phyloP scores from a whole-genome alignment of 2,113 vertebrate species.

The Neodontobutis hainanensis region DNA sequence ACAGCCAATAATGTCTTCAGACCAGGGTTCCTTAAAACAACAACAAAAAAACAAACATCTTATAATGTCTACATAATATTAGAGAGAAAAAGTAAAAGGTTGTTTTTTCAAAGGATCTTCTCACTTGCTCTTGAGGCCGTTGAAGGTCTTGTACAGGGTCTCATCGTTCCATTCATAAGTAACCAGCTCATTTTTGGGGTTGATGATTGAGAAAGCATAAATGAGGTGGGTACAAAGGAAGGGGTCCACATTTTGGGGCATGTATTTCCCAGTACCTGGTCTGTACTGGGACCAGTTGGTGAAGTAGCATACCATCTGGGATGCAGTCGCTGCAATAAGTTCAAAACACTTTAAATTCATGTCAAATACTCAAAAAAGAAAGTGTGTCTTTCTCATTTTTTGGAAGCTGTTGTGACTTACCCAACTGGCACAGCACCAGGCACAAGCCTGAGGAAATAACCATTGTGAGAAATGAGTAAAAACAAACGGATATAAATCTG shows the following conservation, averaged over 20 bases:
- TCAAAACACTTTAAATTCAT: background rate
- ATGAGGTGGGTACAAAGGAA: constrained; percentile 83
- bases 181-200: constrained; percentile 78
- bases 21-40: constrained; percentile 76
- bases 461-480: background rate
- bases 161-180: constrained; percentile 86
- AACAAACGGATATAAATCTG: no score
- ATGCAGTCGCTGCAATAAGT: constrained; percentile 50
- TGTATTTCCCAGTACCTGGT: constrained; percentile 75
- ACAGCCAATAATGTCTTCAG: constrained; percentile 87
- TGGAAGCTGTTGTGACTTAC: constrained; percentile 50
- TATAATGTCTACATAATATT: background rate
- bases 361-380: background rate
- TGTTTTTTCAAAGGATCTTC: constrained; percentile 6
- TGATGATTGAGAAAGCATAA: constrained; percentile 87
- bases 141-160: constrained; percentile 84
- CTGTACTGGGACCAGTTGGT: constrained; percentile 90
- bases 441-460: constrained; percentile 1
- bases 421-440: constrained; percentile 74
- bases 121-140: constrained; percentile 81
- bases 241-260: constrained; percentile 82
- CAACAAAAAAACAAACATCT: background rate
- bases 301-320: constrained; percentile 86
- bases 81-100: background rate
- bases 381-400: background rate